Evolutionary conservation across 2,888 invertebrate species (phyloP), one percentile per base, ranked within the genome.

Genomic region (Tachina grossa): DNA sequence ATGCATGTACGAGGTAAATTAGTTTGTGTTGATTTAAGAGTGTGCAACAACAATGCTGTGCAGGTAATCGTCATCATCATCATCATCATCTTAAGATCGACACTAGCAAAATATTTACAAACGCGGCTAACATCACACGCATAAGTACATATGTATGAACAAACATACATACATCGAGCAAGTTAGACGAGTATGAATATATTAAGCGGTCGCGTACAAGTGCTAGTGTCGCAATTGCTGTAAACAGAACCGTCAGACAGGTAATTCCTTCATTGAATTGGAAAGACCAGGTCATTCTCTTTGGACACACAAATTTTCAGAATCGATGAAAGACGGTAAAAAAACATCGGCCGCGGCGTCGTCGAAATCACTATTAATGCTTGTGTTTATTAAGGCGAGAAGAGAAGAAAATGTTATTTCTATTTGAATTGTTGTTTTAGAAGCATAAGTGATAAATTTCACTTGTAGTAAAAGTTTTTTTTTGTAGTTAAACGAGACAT

Each of bases 81-180:
- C 55, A 31, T 31, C 31, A 78, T 78, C 85, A 72, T 76, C 55
- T 65, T 68, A 53, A 55, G 77, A 77, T 74, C 72, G 55, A 74
- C 71, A 55, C 77, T 77, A 74, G 82, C 82, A 85, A 85, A 85
- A 85, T 85, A 85, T 85, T 85, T 85, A 85, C 85, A 68, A 74
- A 82, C 49, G 85, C 85, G 85, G 85, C 78, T 55, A 69, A 82
- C 82, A 85, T 85, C 85, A 82, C 63, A 74, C 72, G 57, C 19
- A 51, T 22, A 49, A 53, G 16, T n/a, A 68, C 41, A 43, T 8
- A 11, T 9, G 41, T 8, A 11, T 10, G 55, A n/a, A n/a, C n/a
- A n/a, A 14, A 22, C 16, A 13, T 51, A 41, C 45, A 65, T 14
- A 22, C 9, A 71, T 49, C n/a, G 31, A 16, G 4, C n/a, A 31